Evolutionary conservation across 2,113 vertebrate species (phyloP).

Genomic region (Variabilichromis moorii): DNA sequence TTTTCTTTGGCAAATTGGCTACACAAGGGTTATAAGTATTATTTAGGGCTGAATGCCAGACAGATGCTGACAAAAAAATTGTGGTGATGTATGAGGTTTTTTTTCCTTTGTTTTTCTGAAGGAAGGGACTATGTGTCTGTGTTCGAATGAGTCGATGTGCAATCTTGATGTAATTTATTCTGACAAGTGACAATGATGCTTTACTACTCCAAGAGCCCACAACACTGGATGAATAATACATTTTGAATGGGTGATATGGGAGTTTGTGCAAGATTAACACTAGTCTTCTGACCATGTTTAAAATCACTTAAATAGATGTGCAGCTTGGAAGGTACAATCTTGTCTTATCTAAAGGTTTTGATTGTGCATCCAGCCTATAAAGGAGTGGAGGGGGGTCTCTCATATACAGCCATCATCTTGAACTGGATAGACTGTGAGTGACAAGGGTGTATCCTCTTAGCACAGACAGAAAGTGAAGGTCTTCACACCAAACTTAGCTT

Average conservation of each 20-base stretch:
- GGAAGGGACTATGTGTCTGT: background rate
- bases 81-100: background rate
- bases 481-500: constrained; percentile 36
- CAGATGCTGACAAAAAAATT: background rate
- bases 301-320: background rate
- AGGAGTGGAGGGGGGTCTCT: background rate
- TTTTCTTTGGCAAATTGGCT: background rate
- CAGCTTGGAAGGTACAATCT: background rate
- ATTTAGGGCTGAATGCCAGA: constrained; percentile 13
- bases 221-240: constrained; percentile 12
- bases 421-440: constrained; percentile 28
- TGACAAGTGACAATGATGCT: constrained; percentile 49
- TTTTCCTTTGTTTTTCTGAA: background rate
- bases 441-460: constrained; percentile 31
- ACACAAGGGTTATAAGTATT: background rate
- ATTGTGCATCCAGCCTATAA: background rate
- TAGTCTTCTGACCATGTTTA: background rate
- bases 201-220: constrained; percentile 2
- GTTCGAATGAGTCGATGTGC: background rate
- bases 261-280: background rate
- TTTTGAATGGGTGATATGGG: background rate
- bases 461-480: constrained; percentile 17
- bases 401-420: constrained; percentile 2
- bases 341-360: background rate
- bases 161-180: constrained; percentile 29